Conservation (phyloP, 2,797 vertebrate genomes). For the Moxostoma hubbsi region DNA sequence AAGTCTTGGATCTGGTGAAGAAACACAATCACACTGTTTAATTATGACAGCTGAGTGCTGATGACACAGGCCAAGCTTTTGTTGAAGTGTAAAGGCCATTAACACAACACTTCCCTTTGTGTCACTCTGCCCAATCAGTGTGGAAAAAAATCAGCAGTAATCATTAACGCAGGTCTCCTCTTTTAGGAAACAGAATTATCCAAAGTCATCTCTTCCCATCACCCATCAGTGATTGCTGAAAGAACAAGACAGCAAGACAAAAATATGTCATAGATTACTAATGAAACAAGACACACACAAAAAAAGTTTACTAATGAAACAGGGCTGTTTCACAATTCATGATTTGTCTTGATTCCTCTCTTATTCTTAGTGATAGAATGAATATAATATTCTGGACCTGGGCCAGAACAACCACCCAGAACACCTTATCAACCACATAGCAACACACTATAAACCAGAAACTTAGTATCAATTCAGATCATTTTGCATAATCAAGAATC, state of each 20-base stretch:
- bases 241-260: neutral
- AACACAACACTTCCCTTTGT: conserved; percentile 25
- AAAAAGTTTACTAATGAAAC: neutral
- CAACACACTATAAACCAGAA: no score
- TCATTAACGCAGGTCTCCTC: conserved; percentile 18
- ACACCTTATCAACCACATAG: no score
- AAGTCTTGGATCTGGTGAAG: neutral
- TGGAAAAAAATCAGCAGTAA: conserved; percentile 46
- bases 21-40: conserved; percentile 30
- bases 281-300: neutral
- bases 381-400: no score
- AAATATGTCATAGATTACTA: neutral
- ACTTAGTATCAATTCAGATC: no score
- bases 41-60: conserved; percentile 22
- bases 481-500: no score
- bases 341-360: no score
- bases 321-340: no score
- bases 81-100: conserved; percentile 2
- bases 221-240: conserved; percentile 14
- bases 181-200: conserved; percentile 24
- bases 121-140: conserved; percentile 39
- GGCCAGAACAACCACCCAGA: no score
- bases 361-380: no score
- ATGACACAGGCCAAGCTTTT: conserved; percentile 21
- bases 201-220: conserved; percentile 17